Conservation (phyloP, 2,113 vertebrate species). For the Notiomystis cincta region DNA sequence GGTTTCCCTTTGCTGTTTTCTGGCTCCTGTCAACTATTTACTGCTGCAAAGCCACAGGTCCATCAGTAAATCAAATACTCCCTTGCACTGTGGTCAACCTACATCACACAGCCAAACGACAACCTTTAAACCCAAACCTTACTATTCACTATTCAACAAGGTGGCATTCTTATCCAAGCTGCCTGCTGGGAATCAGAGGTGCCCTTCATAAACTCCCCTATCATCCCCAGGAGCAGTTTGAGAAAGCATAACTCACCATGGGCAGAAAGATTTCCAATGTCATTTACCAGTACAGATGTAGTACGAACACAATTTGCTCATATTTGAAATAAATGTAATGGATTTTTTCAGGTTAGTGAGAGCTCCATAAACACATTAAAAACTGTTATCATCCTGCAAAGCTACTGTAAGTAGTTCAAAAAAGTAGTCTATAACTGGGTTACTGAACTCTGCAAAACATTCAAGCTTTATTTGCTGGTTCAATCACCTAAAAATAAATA, state of each 20-base stretch:
- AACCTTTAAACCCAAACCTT: neutral
- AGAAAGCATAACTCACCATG: neutral
- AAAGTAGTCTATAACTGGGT: neutral
- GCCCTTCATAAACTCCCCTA: neutral
- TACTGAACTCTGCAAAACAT: neutral
- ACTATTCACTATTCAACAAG: neutral
- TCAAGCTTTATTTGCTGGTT: neutral
- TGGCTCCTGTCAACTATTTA: neutral
- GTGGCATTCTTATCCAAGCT: neutral
- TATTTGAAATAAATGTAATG: neutral
- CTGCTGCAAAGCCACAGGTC: neutral
- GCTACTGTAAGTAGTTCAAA: neutral
- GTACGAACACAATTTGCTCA: neutral
- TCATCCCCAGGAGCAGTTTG: neutral
- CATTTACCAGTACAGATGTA: neutral
- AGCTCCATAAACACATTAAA: neutral
- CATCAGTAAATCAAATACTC: neutral
- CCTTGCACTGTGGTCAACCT: neutral
- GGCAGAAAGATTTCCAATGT: neutral
- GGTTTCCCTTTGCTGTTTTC: neutral
- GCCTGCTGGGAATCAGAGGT: neutral
- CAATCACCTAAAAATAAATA: neutral
- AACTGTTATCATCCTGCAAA: neutral
- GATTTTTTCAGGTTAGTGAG: neutral
- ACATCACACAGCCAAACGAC: neutral